Percentiles rank a stretch among this genome's conserved stretches.
Evolutionary conservation across 2,113 vertebrate genomes (phyloP).

Genomic region (Danionella cerebrum): DNA sequence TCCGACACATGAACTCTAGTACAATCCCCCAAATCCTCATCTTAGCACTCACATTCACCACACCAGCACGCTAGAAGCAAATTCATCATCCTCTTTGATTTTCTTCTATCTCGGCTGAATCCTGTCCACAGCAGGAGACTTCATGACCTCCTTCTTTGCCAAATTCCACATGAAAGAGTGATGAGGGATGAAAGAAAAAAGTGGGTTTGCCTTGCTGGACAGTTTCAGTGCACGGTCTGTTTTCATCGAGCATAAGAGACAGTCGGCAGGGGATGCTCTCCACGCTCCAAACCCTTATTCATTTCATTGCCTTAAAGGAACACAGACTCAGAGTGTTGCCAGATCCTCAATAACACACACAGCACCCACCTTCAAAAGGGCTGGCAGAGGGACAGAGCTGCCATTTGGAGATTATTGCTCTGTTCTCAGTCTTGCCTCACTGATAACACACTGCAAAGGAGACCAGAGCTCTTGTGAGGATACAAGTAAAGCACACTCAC

Average conservation of each 20-base stretch:
- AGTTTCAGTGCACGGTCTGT: background rate
- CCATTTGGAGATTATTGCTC: conserved; percentile 8
- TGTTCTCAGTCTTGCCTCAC: no score
- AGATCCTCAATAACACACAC: conserved; percentile 1
- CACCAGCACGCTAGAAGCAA: background rate
- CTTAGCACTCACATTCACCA: background rate
- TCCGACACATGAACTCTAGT: background rate
- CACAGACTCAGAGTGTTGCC: background rate
- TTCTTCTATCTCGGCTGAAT: conserved; percentile 2
- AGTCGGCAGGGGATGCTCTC: background rate
- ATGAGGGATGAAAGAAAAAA: background rate
- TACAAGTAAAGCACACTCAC: no score
- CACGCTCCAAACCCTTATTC: background rate
- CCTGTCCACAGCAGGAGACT: background rate
- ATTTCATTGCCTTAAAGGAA: background rate
- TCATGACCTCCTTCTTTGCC: background rate
- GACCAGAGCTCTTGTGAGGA: no score
- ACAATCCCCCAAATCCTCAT: background rate
- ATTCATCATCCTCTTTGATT: background rate
- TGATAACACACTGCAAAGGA: no score
- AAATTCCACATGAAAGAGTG: background rate
- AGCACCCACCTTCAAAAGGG: background rate
- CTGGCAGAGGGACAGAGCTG: background rate
- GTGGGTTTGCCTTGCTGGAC: background rate
- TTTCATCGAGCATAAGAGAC: background rate